phyloP scores from a whole-genome alignment of 2,113 vertebrate genomes.

The Elgaria multicarinata region DNA sequence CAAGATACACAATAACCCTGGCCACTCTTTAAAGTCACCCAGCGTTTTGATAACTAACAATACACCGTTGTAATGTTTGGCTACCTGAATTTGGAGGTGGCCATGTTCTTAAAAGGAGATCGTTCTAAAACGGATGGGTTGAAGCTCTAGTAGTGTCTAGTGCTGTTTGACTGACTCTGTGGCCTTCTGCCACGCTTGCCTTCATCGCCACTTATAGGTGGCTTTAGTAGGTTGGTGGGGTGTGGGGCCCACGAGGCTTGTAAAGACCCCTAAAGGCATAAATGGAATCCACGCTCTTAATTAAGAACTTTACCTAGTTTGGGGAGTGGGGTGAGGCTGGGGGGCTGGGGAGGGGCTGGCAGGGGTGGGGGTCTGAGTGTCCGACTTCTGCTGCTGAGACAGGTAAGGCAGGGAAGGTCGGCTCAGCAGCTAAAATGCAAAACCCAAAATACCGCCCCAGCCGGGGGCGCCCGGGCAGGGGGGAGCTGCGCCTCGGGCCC shows the following conservation, averaged over 20 bases:
- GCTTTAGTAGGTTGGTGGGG: not conserved
- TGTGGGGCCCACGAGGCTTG: not conserved
- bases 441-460: slow-evolving; percentile 29
- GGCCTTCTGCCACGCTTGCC: not conserved
- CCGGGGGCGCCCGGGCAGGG: slow-evolving; percentile 40
- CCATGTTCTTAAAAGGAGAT: not conserved
- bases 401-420: slow-evolving; percentile 58
- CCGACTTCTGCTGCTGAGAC: slow-evolving; percentile 50
- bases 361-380: slow-evolving; percentile 28
- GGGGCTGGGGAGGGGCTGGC: slow-evolving; percentile 16
- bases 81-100: not conserved
- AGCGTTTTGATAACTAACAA: not conserved
- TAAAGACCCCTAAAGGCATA: not conserved
- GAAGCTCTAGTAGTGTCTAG: not conserved
- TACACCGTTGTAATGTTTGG: not conserved
- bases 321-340: not conserved
- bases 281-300: not conserved
- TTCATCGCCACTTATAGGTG: not conserved
- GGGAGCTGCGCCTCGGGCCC: slow-evolving; percentile 47
- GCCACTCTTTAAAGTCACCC: not conserved
- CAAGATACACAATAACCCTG: not conserved
- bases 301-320: slow-evolving; percentile 4
- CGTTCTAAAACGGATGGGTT: not conserved
- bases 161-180: not conserved
- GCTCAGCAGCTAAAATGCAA: slow-evolving; percentile 51